Evolutionary conservation across 2,113 vertebrate genomes (phyloP).

Genomic region (Turdus rufiventris): DNA sequence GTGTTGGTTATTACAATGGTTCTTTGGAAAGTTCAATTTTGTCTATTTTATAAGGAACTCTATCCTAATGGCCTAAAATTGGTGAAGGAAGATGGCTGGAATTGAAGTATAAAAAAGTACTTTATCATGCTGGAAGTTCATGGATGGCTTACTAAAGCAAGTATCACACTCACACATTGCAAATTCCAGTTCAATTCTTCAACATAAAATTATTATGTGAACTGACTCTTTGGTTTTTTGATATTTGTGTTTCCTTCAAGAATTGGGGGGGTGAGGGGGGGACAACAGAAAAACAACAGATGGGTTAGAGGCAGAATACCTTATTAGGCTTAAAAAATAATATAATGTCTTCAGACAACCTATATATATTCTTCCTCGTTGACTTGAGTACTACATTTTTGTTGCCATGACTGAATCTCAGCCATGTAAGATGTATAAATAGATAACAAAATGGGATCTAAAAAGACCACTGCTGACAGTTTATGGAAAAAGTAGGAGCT

Average conservation of each 20-base stretch:
- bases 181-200: not conserved
- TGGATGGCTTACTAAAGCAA: not conserved
- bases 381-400: not conserved
- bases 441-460: not conserved
- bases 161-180: not conserved
- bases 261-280: fast-evolving
- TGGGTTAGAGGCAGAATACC: not conserved
- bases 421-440: not conserved
- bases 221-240: not conserved
- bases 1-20: not conserved
- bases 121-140: not conserved
- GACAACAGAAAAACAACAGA: not conserved
- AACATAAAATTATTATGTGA: not conserved
- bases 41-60: not conserved
- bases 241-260: not conserved
- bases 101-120: not conserved
- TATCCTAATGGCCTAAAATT: not conserved
- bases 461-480: not conserved
- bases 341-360: not conserved
- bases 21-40: not conserved
- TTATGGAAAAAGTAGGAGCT: not conserved
- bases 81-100: not conserved
- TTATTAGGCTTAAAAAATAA: not conserved
- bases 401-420: not conserved
- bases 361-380: not conserved